A percentile compares a stretch with the other conserved stretches of the same genome.
Conservation (phyloP, 2,888 invertebrate genomes). For the Drosophila pseudotakahashii region DNA sequence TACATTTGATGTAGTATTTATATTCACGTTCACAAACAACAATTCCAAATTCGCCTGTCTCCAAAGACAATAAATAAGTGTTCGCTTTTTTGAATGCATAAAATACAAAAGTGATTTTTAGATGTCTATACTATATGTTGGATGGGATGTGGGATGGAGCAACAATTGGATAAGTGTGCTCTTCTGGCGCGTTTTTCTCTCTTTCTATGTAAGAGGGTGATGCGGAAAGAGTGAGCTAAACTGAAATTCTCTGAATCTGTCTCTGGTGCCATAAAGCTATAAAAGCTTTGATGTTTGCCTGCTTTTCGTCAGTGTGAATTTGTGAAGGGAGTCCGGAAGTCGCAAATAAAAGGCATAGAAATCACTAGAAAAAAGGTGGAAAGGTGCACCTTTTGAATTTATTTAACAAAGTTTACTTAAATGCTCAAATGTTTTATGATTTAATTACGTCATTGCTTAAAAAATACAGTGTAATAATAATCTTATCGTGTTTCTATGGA, state of each 20-base stretch:
- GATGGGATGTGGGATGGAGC: not conserved
- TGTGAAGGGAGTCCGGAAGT: constrained; percentile 12
- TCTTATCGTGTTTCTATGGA: not conserved
- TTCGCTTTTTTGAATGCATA: constrained; percentile 65
- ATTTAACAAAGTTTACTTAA: no score
- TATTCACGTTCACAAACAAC: constrained; percentile 39
- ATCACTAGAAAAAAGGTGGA: constrained; percentile 1
- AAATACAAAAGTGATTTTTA: constrained; percentile 6
- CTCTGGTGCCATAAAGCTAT: not conserved
- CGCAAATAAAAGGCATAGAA: not conserved
- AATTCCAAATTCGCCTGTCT: constrained; percentile 51
- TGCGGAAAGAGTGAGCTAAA: constrained; percentile 5
- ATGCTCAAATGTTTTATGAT: no score
- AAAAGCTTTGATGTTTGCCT: not conserved
- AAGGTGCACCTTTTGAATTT: no score
- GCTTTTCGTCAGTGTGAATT: constrained; percentile 1
- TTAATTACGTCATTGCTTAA: no score
- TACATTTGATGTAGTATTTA: constrained; percentile 45
- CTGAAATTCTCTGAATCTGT: not conserved
- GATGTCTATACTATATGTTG: constrained; percentile 12
- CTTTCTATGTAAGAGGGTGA: not conserved
- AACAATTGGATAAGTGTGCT: constrained; percentile 18
- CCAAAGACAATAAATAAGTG: constrained; percentile 61
- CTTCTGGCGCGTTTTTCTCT: constrained; percentile 11
- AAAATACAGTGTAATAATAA: not conserved